phyloP scores from a whole-genome alignment of 2,888 invertebrate genomes.

The Leptarthrus brevirostris region DNA sequence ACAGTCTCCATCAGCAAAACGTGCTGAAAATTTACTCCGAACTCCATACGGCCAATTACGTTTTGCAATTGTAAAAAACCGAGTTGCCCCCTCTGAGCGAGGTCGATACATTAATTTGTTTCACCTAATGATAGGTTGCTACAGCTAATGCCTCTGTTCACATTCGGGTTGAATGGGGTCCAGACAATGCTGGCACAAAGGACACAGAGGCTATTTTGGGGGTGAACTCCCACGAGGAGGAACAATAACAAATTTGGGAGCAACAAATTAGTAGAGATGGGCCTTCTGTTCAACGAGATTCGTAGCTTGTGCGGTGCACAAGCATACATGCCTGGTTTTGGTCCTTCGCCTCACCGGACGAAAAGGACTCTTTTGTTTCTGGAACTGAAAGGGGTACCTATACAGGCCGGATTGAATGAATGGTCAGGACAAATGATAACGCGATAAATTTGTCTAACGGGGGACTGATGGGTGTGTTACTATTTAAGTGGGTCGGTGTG shows the following conservation, averaged over 20 bases:
- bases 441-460: slow-evolving; percentile 53
- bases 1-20: slow-evolving; percentile 24
- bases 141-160: slow-evolving; percentile 52
- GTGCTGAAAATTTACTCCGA: slow-evolving; percentile 19
- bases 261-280: slow-evolving; percentile 52
- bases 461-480: slow-evolving; percentile 21
- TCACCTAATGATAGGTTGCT: slow-evolving; percentile 54
- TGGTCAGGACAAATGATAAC: slow-evolving; percentile 52
- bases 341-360: not conserved
- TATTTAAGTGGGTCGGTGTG: slow-evolving; percentile 17
- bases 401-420: slow-evolving; percentile 44
- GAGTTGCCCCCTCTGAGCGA: not conserved
- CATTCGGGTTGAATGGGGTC: slow-evolving; percentile 49
- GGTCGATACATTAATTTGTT: slow-evolving; percentile 53
- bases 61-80: not conserved
- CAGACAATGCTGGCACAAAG: slow-evolving; percentile 48
- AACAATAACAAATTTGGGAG: slow-evolving; percentile 53
- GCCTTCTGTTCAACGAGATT: slow-evolving; percentile 37
- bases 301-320: not conserved
- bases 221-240: slow-evolving; percentile 48
- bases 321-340: not conserved
- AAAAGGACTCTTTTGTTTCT: not conserved
- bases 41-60: not conserved
- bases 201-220: slow-evolving; percentile 24
- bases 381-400: slow-evolving; percentile 17